These are phyloP conservation scores for Danio kyathit DNA, from an alignment of 2,797 vertebrate species.

Conservation along the genomic window DNA sequence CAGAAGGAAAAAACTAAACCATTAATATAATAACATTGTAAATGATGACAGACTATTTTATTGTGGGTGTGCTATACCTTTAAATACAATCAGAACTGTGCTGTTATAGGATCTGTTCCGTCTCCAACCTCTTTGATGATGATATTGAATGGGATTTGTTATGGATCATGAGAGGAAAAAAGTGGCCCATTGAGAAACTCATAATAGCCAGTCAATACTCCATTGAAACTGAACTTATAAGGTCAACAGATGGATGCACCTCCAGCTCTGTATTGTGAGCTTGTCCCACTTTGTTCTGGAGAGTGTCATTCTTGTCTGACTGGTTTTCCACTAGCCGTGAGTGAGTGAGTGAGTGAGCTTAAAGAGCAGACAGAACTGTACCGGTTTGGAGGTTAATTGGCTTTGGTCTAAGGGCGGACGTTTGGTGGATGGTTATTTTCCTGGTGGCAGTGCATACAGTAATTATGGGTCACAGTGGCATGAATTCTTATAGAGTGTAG, in stretches of 20 bases:
- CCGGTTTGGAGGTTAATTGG: neutral
- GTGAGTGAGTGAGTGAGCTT: conserved; percentile 10
- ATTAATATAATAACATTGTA: too few species aligned
- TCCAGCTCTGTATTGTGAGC: neutral
- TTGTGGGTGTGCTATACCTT: neutral
- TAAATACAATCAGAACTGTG: neutral
- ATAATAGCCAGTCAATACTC: neutral
- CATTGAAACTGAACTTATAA: conserved; percentile 29
- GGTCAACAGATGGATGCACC: conserved; percentile 22
- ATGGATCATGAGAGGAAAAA: neutral
- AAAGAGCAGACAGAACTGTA: neutral
- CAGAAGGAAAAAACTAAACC: too few species aligned
- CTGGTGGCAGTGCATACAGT: neutral
- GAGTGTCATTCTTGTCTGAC: conserved; percentile 42
- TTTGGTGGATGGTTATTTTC: neutral
- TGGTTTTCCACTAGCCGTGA: conserved; percentile 34
- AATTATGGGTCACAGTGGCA: neutral
- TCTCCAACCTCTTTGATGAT: neutral
- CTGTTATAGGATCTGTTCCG: neutral
- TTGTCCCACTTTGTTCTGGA: conserved; percentile 31
- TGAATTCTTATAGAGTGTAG: neutral
- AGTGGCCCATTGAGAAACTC: neutral
- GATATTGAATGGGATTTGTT: neutral
- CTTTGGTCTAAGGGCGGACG: neutral
- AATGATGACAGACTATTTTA: too few species aligned